phyloP scores from a whole-genome alignment of 2,797 vertebrate genomes.

The Coreius guichenoti region DNA sequence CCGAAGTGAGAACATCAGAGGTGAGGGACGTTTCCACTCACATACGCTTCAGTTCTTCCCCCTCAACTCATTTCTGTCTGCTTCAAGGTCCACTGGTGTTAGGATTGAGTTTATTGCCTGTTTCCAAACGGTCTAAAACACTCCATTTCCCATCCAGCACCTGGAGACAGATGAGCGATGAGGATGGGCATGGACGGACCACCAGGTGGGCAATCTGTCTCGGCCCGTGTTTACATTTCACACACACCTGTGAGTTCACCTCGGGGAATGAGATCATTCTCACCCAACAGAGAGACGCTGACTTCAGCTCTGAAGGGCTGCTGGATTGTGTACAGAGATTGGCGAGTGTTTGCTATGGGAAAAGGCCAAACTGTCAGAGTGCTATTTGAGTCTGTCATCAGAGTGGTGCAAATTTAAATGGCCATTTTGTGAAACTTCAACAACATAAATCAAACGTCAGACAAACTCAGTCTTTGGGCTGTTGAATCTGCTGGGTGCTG shows the following conservation, averaged over 20 bases:
- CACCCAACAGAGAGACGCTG: constrained; percentile 58
- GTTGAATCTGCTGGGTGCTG: background rate
- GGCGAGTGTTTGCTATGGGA: constrained; percentile 47
- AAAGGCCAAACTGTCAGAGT: constrained; percentile 40
- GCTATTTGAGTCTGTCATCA: constrained; percentile 43
- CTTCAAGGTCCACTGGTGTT: background rate
- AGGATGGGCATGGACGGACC: background rate
- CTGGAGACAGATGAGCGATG: constrained; percentile 1
- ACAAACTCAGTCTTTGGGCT: background rate
- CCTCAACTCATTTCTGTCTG: constrained; percentile 6
- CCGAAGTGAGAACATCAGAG: constrained; percentile 17
- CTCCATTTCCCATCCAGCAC: constrained; percentile 15
- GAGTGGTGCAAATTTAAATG: constrained; percentile 42
- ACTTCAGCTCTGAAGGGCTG: constrained; percentile 42
- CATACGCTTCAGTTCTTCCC: background rate
- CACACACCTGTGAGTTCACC: constrained; percentile 47
- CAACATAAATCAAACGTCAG: constrained; percentile 47
- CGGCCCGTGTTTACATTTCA: constrained; percentile 54
- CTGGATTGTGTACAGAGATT: constrained; percentile 33
- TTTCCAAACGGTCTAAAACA: constrained; percentile 8
- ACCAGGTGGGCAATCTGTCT: constrained; percentile 5
- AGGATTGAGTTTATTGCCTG: background rate
- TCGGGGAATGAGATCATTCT: constrained; percentile 48
- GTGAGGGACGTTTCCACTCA: constrained; percentile 4
- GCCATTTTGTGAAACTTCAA: constrained; percentile 39